Conservation (phyloP, 1,140 invertebrate species). For the Lucilia cuprina region DNA sequence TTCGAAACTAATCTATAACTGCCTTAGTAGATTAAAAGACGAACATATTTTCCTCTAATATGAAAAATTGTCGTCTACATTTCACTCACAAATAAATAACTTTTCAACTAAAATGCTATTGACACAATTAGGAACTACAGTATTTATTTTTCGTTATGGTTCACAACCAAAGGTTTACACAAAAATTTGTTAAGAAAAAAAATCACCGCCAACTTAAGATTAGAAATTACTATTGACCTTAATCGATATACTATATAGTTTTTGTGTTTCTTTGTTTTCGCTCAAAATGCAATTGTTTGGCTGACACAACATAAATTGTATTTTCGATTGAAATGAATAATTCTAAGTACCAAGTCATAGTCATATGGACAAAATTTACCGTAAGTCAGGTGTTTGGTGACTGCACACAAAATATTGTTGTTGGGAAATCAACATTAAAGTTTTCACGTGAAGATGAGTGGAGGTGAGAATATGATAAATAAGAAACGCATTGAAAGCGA, state of each 20-base stretch:
- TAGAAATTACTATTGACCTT: neutral
- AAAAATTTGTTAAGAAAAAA: neutral
- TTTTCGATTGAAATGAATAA: neutral
- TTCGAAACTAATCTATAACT: no score
- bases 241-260: neutral
- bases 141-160: neutral
- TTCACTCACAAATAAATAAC: neutral
- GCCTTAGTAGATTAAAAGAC: no score
- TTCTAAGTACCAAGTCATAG: constrained; percentile 3
- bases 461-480: no score
- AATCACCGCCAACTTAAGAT: neutral
- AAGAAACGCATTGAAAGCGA: no score
- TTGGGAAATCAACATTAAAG: neutral
- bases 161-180: neutral
- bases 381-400: neutral
- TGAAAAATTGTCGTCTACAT: neutral
- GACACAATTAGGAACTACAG: neutral
- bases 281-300: neutral
- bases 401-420: neutral
- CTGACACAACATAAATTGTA: neutral
- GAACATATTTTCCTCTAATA: no score
- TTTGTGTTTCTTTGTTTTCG: neutral
- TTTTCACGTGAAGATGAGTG: no score
- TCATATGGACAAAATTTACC: neutral
- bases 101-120: neutral